phyloP scores from a whole-genome alignment of 2,888 invertebrate genomes.

The Arge pagana region DNA sequence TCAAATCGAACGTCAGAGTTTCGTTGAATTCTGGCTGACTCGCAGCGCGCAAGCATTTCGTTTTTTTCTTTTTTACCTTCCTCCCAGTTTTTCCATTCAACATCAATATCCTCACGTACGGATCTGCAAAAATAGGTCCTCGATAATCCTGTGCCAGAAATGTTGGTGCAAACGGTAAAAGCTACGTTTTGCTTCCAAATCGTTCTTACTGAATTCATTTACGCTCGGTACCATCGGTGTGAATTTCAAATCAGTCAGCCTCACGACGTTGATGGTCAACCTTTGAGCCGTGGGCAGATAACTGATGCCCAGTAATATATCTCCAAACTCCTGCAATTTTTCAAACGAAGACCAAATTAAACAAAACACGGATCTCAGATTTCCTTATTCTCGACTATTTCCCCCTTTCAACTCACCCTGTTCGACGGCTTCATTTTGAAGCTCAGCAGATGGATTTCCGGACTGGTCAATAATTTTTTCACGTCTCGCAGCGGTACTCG shows the following conservation, averaged over 20 bases:
- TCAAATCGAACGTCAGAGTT: conserved; percentile 57
- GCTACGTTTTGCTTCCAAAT: no score
- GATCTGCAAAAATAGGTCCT: conserved; percentile 43
- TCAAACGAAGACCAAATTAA: not conserved
- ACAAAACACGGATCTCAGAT: not conserved
- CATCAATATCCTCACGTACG: conserved; percentile 56
- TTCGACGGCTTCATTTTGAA: conserved; percentile 55
- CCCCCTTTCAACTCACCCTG: conserved; percentile 43
- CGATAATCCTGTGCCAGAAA: not conserved
- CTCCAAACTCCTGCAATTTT: conserved; percentile 58
- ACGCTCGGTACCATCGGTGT: conserved; percentile 41
- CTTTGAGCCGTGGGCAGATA: conserved; percentile 60
- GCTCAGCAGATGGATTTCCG: conserved; percentile 55
- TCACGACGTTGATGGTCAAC: conserved; percentile 58
- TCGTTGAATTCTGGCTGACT: conserved; percentile 57
- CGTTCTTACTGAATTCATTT: conserved; percentile 57
- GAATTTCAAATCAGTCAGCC: conserved; percentile 55
- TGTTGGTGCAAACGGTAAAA: conserved; percentile 17
- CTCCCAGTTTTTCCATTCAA: conserved; percentile 55
- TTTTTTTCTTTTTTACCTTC: conserved; percentile 56
- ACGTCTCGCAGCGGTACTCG: conserved; percentile 56
- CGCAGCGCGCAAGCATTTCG: conserved; percentile 43
- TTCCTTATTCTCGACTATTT: not conserved
- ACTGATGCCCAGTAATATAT: conserved; percentile 58
- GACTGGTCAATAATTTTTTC: conserved; percentile 51